Conservation (phyloP, 35 echinoderm and acorn worm species). For the Ophioderma brevispina region DNA sequence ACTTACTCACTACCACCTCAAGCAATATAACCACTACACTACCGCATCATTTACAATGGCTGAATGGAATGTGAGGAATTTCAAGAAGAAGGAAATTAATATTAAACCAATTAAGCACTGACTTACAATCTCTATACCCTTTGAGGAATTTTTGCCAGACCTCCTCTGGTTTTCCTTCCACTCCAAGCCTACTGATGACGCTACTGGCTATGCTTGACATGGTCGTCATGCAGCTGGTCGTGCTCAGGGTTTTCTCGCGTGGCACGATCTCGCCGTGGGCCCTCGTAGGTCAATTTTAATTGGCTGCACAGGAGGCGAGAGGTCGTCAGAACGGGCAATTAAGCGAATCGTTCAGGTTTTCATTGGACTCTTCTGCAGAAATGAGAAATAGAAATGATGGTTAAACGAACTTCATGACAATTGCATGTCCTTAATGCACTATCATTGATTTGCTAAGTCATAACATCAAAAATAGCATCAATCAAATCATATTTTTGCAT, state of each 20-base stretch:
- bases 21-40: no score
- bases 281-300: background rate
- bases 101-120: no score
- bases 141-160: constrained; percentile 91
- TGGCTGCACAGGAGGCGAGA: constrained; percentile 62
- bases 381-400: background rate
- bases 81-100: no score
- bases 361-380: constrained; percentile 2
- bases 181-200: background rate
- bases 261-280: background rate
- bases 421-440: no score
- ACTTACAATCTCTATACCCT: no score
- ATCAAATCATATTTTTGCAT: no score
- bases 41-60: no score
- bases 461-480: no score
- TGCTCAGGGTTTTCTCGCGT: background rate
- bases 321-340: constrained; percentile 79
- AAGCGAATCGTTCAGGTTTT: constrained; percentile 86
- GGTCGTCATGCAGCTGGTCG: constrained; percentile 5
- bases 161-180: constrained; percentile 69
- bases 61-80: no score
- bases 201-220: background rate
- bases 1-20: no score
- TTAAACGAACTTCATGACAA: no score
- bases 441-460: no score